A percentile compares a stretch with the other conserved stretches of the same genome.
phyloP scores from a whole-genome alignment of 2,888 invertebrate genomes.

The Macrosoma leucophasiata region DNA sequence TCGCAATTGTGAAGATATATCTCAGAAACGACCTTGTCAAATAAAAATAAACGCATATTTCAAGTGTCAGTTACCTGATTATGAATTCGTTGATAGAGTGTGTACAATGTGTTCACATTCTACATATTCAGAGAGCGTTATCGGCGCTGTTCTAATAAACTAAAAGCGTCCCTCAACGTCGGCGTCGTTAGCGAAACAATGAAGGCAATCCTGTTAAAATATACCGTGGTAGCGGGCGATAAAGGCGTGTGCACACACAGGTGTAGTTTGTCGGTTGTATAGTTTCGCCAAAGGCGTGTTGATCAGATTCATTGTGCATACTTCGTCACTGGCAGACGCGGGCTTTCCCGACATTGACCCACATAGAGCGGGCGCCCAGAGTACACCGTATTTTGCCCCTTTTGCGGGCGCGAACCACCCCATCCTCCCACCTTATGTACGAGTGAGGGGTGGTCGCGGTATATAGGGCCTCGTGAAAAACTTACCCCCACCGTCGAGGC shows the following conservation, averaged over 20 bases:
- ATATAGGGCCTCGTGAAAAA: conserved; percentile 76
- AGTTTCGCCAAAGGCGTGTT: conserved; percentile 69
- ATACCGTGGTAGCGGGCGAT: too few species aligned
- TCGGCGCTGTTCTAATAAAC: too few species aligned
- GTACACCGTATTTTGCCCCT: conserved; percentile 77
- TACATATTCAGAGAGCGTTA: too few species aligned
- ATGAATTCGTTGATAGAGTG: too few species aligned
- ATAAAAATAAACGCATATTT: too few species aligned
- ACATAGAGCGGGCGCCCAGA: conserved; percentile 75
- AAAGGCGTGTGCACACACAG: conserved; percentile 35
- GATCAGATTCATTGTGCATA: conserved; percentile 76
- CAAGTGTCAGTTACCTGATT: too few species aligned
- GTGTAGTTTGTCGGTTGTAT: conserved; percentile 45
- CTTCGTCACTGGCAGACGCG: conserved; percentile 75
- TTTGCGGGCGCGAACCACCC: conserved; percentile 76
- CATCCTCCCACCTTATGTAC: conserved; percentile 73
- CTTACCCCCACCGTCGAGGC: conserved; percentile 69
- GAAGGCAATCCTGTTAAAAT: too few species aligned
- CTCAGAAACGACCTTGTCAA: too few species aligned
- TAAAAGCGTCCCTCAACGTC: too few species aligned
- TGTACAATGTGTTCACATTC: too few species aligned
- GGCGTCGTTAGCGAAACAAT: too few species aligned
- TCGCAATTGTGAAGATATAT: too few species aligned
- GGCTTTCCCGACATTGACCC: conserved; percentile 78
- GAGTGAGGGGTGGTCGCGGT: conserved; percentile 73